phyloP scores from a whole-genome alignment of 1,140 invertebrate genomes.

The Zeugodacus cucurbitae region DNA sequence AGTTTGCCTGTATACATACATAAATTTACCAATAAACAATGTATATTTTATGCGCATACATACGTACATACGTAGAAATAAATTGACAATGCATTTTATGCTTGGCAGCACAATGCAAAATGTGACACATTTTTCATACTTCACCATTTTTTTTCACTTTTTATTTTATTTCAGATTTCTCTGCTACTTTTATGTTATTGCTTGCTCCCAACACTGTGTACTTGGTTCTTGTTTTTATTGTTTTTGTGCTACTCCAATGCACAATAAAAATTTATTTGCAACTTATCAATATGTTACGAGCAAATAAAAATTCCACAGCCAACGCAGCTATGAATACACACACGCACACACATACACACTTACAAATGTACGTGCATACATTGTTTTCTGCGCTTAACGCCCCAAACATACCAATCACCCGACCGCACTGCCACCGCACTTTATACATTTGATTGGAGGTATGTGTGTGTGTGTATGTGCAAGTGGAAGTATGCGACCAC shows the following conservation, averaged over 20 bases:
- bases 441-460: background rate
- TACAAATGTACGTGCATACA: background rate
- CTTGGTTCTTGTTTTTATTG: background rate
- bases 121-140: slow-evolving; percentile 18
- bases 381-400: background rate
- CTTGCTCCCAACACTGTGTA: background rate
- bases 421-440: background rate
- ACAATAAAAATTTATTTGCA: slow-evolving; percentile 36
- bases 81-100: slow-evolving; percentile 9
- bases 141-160: background rate
- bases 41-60: background rate
- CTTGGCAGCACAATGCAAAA: background rate
- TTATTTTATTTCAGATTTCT: background rate
- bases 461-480: background rate
- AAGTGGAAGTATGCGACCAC: background rate
- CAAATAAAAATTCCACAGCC: slow-evolving; percentile 17
- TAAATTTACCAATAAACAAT: background rate
- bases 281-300: slow-evolving; percentile 24
- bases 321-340: background rate
- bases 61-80: background rate
- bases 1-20: background rate
- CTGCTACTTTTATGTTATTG: background rate
- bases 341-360: too few species aligned
- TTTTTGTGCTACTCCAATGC: background rate
- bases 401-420: background rate